Evolutionary conservation across 2,888 invertebrate species (phyloP).

Genomic region (Unio delphinus): DNA sequence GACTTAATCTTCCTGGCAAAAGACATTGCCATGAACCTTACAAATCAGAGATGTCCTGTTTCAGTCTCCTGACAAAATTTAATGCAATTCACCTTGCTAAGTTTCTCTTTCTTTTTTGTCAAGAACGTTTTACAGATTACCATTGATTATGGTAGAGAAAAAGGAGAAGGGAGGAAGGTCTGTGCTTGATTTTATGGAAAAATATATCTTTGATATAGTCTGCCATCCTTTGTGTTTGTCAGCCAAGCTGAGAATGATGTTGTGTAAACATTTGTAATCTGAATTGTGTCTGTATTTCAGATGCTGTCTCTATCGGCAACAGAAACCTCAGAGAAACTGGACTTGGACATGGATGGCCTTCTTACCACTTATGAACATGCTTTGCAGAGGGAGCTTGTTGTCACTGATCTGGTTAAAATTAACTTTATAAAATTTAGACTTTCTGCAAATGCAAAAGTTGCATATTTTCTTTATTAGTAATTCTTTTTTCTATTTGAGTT

Average conservation of each 20-base stretch:
- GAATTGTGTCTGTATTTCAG: conserved; percentile 18
- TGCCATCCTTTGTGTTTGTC: not conserved
- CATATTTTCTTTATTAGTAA: not conserved
- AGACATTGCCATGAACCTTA: too few relatives aligned
- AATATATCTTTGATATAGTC: not conserved
- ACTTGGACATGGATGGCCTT: conserved; percentile 45
- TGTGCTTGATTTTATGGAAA: not conserved
- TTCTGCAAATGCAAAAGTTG: too few relatives aligned
- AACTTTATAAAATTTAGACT: too few relatives aligned
- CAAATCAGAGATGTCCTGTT: too few relatives aligned
- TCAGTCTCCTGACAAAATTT: too few relatives aligned
- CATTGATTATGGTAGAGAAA: too few relatives aligned
- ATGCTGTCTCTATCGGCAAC: conserved; percentile 30
- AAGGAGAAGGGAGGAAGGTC: too few relatives aligned
- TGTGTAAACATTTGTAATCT: not conserved
- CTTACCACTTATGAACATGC: conserved; percentile 51
- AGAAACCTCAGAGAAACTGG: conserved; percentile 21
- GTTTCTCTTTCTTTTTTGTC: too few relatives aligned
- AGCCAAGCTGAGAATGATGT: not conserved
- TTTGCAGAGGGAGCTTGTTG: conserved; percentile 55
- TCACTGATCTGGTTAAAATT: conserved; percentile 48
- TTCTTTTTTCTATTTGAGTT: not conserved
- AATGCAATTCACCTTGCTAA: too few relatives aligned
- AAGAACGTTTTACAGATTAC: too few relatives aligned
- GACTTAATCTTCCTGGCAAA: too few relatives aligned